Evolutionary conservation across 1,140 invertebrate genomes (phyloP).

Genomic region (Harpegnathos saltator): DNA sequence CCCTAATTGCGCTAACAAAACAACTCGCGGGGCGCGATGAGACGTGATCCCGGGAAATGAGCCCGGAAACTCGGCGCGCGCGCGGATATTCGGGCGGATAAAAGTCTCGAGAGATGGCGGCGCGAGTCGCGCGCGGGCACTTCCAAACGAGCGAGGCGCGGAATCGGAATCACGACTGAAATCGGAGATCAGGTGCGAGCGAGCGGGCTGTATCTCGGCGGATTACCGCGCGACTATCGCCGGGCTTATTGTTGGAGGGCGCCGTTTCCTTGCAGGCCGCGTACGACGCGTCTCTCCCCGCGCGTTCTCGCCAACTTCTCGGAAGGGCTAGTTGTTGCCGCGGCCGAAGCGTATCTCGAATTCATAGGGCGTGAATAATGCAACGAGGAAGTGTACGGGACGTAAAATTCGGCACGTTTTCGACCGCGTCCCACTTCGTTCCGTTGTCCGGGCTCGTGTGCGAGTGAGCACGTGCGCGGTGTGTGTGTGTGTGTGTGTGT

Average conservation of each 20-base stretch:
- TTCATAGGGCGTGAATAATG: slow-evolving; percentile 72
- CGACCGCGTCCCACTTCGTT: not conserved
- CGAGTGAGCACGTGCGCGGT: not conserved
- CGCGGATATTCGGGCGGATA: too few relatives aligned
- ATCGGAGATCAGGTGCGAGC: slow-evolving; percentile 61
- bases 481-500: too few relatives aligned
- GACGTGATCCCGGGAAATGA: too few relatives aligned
- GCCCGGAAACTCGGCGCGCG: too few relatives aligned
- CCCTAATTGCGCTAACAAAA: slow-evolving; percentile 1
- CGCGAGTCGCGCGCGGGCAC: too few relatives aligned
- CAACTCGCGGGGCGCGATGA: too few relatives aligned
- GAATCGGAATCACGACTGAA: slow-evolving; percentile 34
- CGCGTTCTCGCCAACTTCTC: slow-evolving; percentile 47
- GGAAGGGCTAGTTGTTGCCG: slow-evolving; percentile 50
- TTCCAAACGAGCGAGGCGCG: not conserved
- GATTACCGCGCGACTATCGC: slow-evolving; percentile 47
- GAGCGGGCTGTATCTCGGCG: slow-evolving; percentile 5
- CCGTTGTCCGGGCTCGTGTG: not conserved
- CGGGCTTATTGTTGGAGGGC: slow-evolving; percentile 59
- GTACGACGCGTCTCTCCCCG: slow-evolving; percentile 31
- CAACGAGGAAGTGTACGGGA: slow-evolving; percentile 45
- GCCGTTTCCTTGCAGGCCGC: slow-evolving; percentile 45
- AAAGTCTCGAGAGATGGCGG: not conserved
- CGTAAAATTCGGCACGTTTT: slow-evolving; percentile 15
- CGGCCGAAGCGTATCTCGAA: slow-evolving; percentile 55